Evolutionary conservation across 2,797 vertebrate species (phyloP).

Genomic region (Propithecus deckenii): DNA sequence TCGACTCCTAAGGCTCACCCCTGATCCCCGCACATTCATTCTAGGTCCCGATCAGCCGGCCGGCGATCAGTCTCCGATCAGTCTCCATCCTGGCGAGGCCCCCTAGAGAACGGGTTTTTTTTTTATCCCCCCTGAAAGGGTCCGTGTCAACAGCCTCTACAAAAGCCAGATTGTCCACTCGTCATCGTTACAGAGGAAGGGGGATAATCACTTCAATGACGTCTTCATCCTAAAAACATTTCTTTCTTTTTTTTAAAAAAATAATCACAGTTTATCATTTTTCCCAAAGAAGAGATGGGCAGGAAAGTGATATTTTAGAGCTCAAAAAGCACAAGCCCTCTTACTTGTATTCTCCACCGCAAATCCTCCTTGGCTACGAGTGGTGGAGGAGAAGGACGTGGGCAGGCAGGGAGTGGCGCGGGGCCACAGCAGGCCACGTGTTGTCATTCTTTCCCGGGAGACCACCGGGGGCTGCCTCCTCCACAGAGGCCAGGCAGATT

Average conservation of each 20-base stretch:
- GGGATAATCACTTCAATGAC: background rate
- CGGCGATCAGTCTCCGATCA: constrained; percentile 32
- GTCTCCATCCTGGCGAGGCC: constrained; percentile 30
- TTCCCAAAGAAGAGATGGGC: background rate
- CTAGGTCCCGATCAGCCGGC: background rate
- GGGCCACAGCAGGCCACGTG: background rate
- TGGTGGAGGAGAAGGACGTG: background rate
- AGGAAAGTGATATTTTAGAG: background rate
- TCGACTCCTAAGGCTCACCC: background rate
- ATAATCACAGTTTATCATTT: background rate
- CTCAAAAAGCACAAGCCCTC: background rate
- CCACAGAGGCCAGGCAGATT: background rate
- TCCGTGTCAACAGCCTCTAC: constrained; percentile 11
- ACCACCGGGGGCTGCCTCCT: background rate
- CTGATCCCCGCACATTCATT: background rate
- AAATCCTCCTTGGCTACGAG: background rate
- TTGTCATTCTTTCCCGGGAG: background rate
- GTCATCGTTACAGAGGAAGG: background rate
- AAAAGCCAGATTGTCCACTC: background rate
- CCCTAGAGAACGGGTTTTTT: background rate
- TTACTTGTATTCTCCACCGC: background rate
- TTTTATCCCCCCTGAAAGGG: background rate
- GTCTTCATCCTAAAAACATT: background rate
- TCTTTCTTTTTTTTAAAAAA: background rate
- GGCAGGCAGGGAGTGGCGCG: background rate